Percentiles rank a stretch among this genome's conserved stretches.
These are phyloP conservation scores for Eristalis tenax DNA, from an alignment of 2,888 invertebrate genomes.

Conservation along the genomic window DNA sequence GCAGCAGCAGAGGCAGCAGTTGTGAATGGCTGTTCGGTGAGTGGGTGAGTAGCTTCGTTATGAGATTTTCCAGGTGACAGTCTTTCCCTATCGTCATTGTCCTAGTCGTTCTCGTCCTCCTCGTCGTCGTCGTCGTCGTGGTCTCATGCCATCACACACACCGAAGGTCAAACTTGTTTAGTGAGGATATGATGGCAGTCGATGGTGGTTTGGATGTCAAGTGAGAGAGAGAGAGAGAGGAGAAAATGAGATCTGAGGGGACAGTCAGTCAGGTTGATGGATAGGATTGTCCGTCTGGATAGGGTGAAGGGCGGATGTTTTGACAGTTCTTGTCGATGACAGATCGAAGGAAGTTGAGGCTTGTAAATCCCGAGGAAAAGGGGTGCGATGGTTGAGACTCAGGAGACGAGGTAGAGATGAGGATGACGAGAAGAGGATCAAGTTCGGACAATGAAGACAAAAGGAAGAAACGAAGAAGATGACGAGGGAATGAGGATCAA, in stretches of 20 bases:
- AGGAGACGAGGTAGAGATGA: too few species aligned
- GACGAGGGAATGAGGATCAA: too few species aligned
- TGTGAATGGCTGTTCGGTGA: neutral
- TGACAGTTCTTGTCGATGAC: neutral
- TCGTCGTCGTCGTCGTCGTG: neutral
- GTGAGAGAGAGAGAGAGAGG: neutral
- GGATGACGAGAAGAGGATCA: too few species aligned
- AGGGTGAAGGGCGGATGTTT: neutral
- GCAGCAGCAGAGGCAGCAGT: neutral
- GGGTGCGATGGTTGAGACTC: too few species aligned
- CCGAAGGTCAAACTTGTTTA: constrained; percentile 23
- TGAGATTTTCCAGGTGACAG: constrained; percentile 19
- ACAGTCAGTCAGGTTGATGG: neutral
- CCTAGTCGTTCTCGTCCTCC: neutral
- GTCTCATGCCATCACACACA: neutral
- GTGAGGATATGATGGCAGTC: neutral
- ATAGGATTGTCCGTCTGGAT: neutral
- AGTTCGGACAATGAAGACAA: too few species aligned
- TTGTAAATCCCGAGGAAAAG: too few species aligned
- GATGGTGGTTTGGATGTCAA: neutral
- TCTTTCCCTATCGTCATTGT: neutral
- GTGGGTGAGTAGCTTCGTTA: constrained; percentile 25
- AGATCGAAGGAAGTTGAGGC: too few species aligned
- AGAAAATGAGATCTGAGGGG: neutral
- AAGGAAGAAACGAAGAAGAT: too few species aligned